Evolutionary conservation across 2,797 vertebrate genomes (phyloP), one percentile per base, ranked within the genome.

Genomic region (Borostomias antarcticus): DNA sequence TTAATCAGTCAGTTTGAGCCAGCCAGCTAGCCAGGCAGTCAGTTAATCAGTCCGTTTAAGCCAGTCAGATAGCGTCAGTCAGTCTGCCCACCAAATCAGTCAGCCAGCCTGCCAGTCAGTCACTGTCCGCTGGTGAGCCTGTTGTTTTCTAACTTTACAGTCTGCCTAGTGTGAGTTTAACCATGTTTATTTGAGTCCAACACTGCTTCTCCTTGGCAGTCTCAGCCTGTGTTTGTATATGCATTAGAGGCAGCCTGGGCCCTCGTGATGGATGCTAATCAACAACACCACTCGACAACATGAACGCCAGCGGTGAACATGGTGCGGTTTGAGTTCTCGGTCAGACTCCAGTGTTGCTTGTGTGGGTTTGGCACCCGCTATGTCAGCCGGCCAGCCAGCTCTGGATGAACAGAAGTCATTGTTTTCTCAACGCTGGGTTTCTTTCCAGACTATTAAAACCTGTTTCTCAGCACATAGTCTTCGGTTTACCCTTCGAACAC

Each of bases 401-500:
- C 62, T 19, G 57, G 61, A 82, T 90, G 78, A 91, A 91, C 81
- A 75, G 82, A 68, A 79, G 47, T 72, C 85, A 87, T 88, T 89
- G 89, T 91, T 88, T 78, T 52, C 70, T 6, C 52, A 77, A 71
- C 9, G 30, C 35, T 45, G 61, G 72, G 68, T 59, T 57, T 62
- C 56, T 74, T 71, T 66, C 56, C 65, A 48, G 56, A 19, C 51
- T 30, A 28, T 71, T 67, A 52, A 68, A 35, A 35, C 15, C 17
- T 8, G 40, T 45, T 68, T 52, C 61, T 28, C 33, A 45, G 17
- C 29, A 52, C 45, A 35, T 17, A 64, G 28, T 60, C 61, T 64
- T 54, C 61, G 54, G 37, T 54, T 64, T 58, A 67, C 66, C 56
- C 64, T 54, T 61, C 47, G 56, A 21, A 58, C 68, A 40, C 56